Base-by-base conservation (phyloP, 2,797 vertebrate genomes). In the Oceanodroma leucorhoa region DNA sequence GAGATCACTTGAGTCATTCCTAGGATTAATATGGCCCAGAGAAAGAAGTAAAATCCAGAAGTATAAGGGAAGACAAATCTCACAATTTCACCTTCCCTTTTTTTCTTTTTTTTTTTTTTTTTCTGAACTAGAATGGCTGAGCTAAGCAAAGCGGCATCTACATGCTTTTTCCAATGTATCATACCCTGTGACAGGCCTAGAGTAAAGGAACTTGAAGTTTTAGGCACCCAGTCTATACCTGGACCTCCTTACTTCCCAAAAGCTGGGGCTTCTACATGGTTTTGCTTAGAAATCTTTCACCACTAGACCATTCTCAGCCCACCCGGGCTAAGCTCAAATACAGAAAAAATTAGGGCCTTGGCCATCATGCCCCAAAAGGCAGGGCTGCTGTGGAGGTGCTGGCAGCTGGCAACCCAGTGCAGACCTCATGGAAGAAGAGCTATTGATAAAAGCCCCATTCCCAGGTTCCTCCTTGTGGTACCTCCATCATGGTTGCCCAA, bases 251-350 rank as follows among this genome's bases (percentile, higher is more conserved):
- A 26, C 14, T 80, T 5, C 15, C 32, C 22, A 62, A 15, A 32
- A 79, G 2, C 40, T 50, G 20, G 36, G 22, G 54, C 15, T 76
- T 5, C 30, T 54, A 13, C 15, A 3, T 40, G 1, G 10, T 22
- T 90, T 83, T 77, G 0, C 21, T 11, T 75, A 40, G 27, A 69
- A 83, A 11, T 38, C 14, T 61, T 85, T 80, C 14, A n/a, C 5
- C 6, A 7, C 24, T 60, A 29, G 21, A 14, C 50, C 2, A 24
- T 55, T 62, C 34, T 57, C 8, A 53, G 32, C 29, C 6, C 15
- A 41, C 32, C 6, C 5, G 3, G 8, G 24, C 58, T 79, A 82
- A 85, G 20, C 17, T 80, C 0, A 0, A 3, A 43, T 86, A 15
- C 29, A 70, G 60, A n/a, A 34, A 58, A 84, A 71, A 65, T 2